These are phyloP conservation scores for Muscicapa adusta DNA, from an alignment of 2,113 vertebrate genomes.

Conservation along the genomic window DNA sequence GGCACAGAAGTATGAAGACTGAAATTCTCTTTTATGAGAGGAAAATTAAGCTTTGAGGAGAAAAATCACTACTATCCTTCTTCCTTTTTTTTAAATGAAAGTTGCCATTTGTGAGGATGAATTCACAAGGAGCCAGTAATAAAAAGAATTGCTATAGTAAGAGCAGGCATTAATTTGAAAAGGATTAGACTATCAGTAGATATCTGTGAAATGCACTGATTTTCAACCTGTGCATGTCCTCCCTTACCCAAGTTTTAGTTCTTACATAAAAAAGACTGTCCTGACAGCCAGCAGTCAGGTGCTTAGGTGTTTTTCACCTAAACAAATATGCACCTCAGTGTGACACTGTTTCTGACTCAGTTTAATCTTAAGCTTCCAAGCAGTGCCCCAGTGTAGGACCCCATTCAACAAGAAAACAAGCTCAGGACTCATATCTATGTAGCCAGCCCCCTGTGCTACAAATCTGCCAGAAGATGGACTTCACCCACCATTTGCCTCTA, in stretches of 20 bases:
- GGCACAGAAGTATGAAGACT: not conserved
- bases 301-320: not conserved
- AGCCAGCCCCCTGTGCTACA: not conserved
- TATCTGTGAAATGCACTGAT: not conserved
- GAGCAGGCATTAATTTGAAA: not conserved
- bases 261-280: not conserved
- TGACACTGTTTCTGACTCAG: not conserved
- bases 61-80: not conserved
- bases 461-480: not conserved
- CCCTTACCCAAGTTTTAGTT: not conserved
- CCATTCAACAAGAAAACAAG: not conserved
- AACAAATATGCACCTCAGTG: not conserved
- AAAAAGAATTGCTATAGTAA: not conserved
- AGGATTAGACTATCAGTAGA: not conserved
- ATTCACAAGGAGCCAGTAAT: not conserved
- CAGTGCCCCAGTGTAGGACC: fast-evolving
- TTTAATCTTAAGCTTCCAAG: not conserved
- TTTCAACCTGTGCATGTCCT: not conserved
- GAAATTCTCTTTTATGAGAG: not conserved
- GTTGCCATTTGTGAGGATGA: not conserved
- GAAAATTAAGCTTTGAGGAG: not conserved
- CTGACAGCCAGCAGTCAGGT: fast-evolving
- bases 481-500: not conserved
- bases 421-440: fast-evolving
- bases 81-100: not conserved